Conservation (phyloP, 2,888 invertebrate genomes). For the Bombylius discolor region DNA sequence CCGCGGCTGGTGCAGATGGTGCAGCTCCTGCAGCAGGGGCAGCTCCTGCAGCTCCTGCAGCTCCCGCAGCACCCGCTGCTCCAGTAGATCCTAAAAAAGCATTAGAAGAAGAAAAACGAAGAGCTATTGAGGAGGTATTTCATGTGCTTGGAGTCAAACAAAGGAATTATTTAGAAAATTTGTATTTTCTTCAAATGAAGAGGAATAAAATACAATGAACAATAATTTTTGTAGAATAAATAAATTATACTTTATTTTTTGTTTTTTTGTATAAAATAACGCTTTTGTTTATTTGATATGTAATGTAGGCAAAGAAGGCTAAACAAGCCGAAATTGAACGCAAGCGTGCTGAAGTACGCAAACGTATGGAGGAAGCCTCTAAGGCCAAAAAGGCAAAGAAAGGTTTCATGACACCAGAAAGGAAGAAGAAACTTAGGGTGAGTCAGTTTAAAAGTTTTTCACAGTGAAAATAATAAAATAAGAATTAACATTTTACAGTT, state of each 20-base stretch:
- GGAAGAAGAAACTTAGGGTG: conserved; percentile 99
- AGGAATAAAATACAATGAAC: too few species aligned
- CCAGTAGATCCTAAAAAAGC: conserved; percentile 12
- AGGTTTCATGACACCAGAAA: conserved; percentile 99
- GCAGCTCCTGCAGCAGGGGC: conserved; percentile 11
- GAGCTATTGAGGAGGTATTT: neutral
- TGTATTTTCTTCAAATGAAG: too few species aligned
- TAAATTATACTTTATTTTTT: too few species aligned
- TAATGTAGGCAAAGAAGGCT: conserved; percentile 81
- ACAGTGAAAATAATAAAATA: too few species aligned
- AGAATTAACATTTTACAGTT: conserved; percentile 45
- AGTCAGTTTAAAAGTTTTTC: conserved; percentile 31
- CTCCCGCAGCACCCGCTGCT: conserved; percentile 11
- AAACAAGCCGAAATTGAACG: conserved; percentile 96
- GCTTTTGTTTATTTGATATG: too few species aligned
- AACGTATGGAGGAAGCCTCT: conserved; percentile 97
- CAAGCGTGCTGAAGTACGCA: conserved; percentile 97
- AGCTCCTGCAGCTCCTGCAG: conserved; percentile 9
- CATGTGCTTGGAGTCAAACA: neutral
- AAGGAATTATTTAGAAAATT: too few species aligned
- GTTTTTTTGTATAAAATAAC: too few species aligned
- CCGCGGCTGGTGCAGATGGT: conserved; percentile 14
- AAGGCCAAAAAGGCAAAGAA: conserved; percentile 99
- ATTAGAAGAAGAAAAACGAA: neutral
- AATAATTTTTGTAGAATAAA: too few species aligned